These are phyloP conservation scores for Tauraco hartlaubi DNA, from an alignment of 2,797 vertebrate species.

Conservation along the genomic window DNA sequence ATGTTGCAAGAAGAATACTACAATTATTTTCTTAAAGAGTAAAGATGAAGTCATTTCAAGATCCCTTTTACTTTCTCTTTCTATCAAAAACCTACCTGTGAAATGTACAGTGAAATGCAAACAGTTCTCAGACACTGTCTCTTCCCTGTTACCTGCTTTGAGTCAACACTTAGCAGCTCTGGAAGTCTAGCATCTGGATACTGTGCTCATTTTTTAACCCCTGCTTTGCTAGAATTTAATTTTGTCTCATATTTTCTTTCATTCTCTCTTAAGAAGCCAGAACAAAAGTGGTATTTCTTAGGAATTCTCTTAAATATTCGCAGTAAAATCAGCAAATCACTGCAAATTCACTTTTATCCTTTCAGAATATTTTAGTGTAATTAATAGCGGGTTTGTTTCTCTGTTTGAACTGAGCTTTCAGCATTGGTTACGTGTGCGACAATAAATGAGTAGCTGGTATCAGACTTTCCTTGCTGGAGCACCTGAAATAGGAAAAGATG, in stretches of 20 bases:
- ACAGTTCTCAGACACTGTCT: neutral
- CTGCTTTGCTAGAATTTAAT: neutral
- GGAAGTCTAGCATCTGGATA: neutral
- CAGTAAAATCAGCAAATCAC: neutral
- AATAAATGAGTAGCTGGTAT: slow-evolving; percentile 77
- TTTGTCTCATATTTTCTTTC: neutral
- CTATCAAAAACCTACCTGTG: neutral
- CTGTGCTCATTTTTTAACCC: neutral
- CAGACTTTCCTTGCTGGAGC: slow-evolving; percentile 77
- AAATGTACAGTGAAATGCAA: neutral
- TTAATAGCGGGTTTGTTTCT: neutral
- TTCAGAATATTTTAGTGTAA: neutral
- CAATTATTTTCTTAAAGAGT: neutral
- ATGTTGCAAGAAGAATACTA: neutral
- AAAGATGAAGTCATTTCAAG: neutral
- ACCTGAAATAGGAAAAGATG: neutral
- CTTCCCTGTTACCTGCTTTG: neutral
- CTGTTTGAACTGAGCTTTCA: slow-evolving; percentile 71
- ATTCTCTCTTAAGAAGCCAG: neutral
- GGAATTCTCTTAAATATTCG: neutral
- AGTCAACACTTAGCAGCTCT: neutral
- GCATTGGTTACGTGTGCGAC: slow-evolving; percentile 64
- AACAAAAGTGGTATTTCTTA: neutral
- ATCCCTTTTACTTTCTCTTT: neutral
- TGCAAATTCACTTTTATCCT: neutral